A percentile compares a stretch with the other conserved stretches of the same genome.
Evolutionary conservation across 2,113 vertebrate species (phyloP).

Genomic region (Nycticorax nycticorax): DNA sequence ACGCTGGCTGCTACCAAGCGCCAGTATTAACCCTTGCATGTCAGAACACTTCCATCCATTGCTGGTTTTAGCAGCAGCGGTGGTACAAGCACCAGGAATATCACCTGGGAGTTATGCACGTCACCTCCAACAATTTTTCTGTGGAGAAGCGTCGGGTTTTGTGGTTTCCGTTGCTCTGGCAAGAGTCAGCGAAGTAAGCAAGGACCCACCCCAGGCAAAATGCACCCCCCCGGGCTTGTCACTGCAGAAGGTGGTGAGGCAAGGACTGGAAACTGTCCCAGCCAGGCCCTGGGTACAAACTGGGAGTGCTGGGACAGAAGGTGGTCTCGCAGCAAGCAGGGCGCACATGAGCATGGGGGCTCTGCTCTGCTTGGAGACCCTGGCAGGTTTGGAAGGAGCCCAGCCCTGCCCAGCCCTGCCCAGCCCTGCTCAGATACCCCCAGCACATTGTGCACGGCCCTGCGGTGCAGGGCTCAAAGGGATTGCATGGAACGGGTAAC

Average conservation of each 20-base stretch:
- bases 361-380: background rate
- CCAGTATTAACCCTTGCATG: background rate
- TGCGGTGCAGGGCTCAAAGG: background rate
- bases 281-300: background rate
- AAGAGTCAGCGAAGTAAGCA: background rate
- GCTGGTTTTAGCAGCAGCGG: background rate
- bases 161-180: background rate
- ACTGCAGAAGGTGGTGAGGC: background rate
- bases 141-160: background rate
- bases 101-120: rapidly evolving
- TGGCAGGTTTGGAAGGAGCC: rapidly evolving
- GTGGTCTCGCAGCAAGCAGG: background rate
- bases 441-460: rapidly evolving
- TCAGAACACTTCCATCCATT: rapidly evolving
- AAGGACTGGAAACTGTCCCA: background rate
- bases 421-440: rapidly evolving
- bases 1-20: too few species aligned
- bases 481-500: rapidly evolving
- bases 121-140: rapidly evolving
- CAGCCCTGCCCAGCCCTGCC: background rate
- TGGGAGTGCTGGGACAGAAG: background rate
- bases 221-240: background rate
- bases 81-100: background rate
- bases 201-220: background rate
- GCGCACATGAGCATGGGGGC: rapidly evolving